Conservation (phyloP, 2,113 vertebrate genomes). For the Clarias batrachus region DNA sequence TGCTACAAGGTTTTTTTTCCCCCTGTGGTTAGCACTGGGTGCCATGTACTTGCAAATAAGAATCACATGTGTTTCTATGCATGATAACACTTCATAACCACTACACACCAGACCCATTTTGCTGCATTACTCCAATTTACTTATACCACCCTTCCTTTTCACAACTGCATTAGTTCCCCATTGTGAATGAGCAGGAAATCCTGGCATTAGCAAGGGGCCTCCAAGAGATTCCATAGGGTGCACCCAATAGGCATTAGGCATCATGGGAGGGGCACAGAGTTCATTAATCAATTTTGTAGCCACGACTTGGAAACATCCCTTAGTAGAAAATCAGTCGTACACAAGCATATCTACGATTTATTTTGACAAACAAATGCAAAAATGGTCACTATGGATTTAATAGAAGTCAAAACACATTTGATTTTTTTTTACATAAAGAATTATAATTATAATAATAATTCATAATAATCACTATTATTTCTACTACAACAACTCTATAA, state of each 20-base stretch:
- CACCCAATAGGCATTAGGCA: not conserved
- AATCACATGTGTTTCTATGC: not conserved
- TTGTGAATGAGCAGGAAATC: constrained; percentile 44
- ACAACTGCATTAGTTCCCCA: not conserved
- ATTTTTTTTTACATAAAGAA: not conserved
- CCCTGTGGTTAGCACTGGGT: not conserved
- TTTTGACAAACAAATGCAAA: too few relatives aligned
- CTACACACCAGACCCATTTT: not conserved
- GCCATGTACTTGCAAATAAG: not conserved
- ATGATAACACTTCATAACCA: not conserved
- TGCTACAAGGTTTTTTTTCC: constrained; percentile 12
- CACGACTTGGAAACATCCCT: not conserved
- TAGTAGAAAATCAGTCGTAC: not conserved
- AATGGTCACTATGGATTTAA: too few relatives aligned
- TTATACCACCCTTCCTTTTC: constrained; percentile 7
- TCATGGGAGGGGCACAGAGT: not conserved
- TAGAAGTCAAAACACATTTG: too few relatives aligned
- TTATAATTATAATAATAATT: not conserved
- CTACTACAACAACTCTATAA: not conserved
- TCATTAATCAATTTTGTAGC: not conserved
- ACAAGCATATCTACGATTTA: too few relatives aligned
- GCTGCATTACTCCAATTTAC: not conserved
- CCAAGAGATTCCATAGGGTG: not conserved
- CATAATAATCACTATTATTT: too few relatives aligned
- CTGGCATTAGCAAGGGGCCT: constrained; percentile 37